Evolutionary conservation across 2,113 vertebrate species (phyloP).

Genomic region (Nothocercus julius): DNA sequence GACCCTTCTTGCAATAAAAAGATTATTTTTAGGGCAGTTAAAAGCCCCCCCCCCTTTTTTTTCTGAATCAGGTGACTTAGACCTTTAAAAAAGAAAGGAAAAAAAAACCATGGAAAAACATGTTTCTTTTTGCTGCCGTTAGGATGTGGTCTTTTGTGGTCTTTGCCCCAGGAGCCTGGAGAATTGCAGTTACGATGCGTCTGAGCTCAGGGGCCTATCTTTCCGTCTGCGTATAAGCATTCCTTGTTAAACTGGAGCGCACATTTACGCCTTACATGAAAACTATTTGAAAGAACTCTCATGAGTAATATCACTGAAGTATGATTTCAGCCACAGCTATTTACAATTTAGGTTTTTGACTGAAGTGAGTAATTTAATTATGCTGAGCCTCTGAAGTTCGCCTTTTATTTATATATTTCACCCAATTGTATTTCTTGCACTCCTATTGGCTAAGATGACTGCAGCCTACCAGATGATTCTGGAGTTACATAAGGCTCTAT

Average conservation of each 20-base stretch:
- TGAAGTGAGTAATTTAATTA: slow-evolving; percentile 50
- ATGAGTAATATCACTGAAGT: neutral
- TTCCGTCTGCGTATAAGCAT: slow-evolving; percentile 7
- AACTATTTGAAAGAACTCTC: slow-evolving; percentile 13
- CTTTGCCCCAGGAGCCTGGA: neutral
- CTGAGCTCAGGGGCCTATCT: slow-evolving; percentile 1
- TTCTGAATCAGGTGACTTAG: neutral
- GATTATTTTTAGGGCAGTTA: neutral
- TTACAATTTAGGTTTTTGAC: slow-evolving; percentile 35
- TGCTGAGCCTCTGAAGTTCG: slow-evolving; percentile 47
- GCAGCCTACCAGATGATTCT: slow-evolving; percentile 57
- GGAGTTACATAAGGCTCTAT: slow-evolving; percentile 68
- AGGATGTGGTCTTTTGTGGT: neutral
- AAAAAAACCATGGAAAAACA: neutral
- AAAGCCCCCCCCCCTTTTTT: neutral
- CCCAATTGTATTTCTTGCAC: slow-evolving; percentile 24
- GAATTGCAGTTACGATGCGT: neutral
- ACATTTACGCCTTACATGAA: neutral
- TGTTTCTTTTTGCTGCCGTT: slow-evolving; percentile 1
- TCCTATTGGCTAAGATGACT: slow-evolving; percentile 65
- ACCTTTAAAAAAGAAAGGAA: neutral
- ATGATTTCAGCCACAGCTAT: slow-evolving; percentile 31
- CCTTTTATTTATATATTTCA: slow-evolving; percentile 67
- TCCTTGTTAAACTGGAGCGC: neutral
- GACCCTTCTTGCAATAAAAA: neutral